Evolutionary conservation across 2,113 vertebrate genomes (phyloP).

Genomic region (Cygnus buccinator): DNA sequence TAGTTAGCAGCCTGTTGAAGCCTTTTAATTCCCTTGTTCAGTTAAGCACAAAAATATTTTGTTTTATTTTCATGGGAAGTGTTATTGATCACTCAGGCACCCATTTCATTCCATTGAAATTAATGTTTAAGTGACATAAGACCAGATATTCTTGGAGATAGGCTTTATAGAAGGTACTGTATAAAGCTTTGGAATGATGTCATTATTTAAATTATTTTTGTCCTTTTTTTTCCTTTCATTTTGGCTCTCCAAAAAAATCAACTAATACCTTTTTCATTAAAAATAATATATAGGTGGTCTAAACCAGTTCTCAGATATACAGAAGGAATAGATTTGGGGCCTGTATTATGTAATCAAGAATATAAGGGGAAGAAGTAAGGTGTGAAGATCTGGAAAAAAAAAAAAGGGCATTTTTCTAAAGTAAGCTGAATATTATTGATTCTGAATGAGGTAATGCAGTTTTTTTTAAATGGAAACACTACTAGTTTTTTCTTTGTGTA

Average conservation of each 20-base stretch:
- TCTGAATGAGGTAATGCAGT: not conserved
- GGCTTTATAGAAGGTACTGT: not conserved
- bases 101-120: not conserved
- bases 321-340: not conserved
- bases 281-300: not conserved
- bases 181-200: not conserved
- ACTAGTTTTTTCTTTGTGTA: not conserved
- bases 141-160: not conserved
- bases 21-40: not conserved
- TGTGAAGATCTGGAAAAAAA: not conserved
- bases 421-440: not conserved
- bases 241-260: not conserved
- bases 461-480: not conserved
- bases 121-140: not conserved
- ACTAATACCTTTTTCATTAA: not conserved
- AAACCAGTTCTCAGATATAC: not conserved
- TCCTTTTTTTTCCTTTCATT: not conserved
- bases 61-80: not conserved
- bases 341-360: not conserved
- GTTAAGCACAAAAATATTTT: slow-evolving; percentile 26
- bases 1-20: not conserved
- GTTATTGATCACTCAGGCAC: not conserved
- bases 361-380: not conserved
- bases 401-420: not conserved
- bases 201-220: not conserved